Percentiles rank a stretch among this genome's conserved stretches.
Conservation (phyloP, 2,797 vertebrate genomes). For the Sebastes glaucus region DNA sequence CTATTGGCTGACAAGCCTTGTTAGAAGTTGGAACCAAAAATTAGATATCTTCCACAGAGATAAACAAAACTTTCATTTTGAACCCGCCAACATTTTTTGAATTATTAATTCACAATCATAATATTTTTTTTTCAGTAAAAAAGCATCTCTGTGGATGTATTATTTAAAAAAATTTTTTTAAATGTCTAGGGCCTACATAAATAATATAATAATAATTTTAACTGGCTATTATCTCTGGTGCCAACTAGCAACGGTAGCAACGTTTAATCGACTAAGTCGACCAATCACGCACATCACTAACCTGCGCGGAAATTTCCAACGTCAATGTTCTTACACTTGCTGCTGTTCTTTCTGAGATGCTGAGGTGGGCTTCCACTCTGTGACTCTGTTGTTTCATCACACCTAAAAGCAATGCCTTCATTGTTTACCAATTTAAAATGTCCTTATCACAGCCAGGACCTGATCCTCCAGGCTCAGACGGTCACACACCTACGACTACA, state of each 20-base stretch:
- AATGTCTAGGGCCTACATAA: no score
- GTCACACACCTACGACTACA: slow-evolving; percentile 5
- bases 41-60: background rate
- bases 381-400: background rate
- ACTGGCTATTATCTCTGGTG: background rate
- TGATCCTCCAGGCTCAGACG: background rate
- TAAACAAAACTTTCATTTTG: background rate
- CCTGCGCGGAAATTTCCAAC: background rate
- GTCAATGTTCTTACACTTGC: background rate
- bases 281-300: no score
- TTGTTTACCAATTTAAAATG: slow-evolving; percentile 37
- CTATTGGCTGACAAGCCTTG: no score
- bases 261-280: background rate
- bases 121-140: no score
- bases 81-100: no score
- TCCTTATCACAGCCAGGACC: slow-evolving; percentile 28
- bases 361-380: background rate
- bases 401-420: background rate
- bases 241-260: background rate
- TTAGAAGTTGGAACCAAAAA: no score
- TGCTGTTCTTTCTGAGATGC: background rate
- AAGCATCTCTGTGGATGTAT: no score
- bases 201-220: no score
- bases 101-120: no score
- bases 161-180: no score